These are phyloP conservation scores for Carassius gibelio DNA, from an alignment of 2,113 vertebrate species.

Conservation along the genomic window DNA sequence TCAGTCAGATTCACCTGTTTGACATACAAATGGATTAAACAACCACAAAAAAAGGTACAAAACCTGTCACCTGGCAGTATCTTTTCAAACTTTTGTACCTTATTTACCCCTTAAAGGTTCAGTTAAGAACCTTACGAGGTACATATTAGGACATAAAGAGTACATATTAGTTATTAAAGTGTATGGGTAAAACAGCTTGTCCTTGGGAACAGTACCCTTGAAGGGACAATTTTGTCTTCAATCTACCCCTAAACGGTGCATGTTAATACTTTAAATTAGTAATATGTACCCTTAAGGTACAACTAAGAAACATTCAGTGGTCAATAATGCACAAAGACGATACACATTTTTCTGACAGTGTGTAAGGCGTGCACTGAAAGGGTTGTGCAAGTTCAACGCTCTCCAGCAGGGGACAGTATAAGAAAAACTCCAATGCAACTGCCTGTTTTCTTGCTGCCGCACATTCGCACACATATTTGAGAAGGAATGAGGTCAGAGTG, in stretches of 20 bases:
- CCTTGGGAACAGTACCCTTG: too few relatives aligned
- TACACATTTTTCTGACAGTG: background rate
- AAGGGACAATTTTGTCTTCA: too few relatives aligned
- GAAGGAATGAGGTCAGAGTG: too few relatives aligned
- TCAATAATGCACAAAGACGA: too few relatives aligned
- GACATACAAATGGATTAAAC: too few relatives aligned
- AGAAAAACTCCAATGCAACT: background rate
- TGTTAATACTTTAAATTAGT: background rate
- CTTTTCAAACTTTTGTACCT: background rate
- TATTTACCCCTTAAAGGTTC: background rate
- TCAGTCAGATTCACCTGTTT: background rate
- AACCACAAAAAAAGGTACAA: too few relatives aligned
- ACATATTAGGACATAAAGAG: background rate
- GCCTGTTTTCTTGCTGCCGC: background rate
- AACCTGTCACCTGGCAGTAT: background rate
- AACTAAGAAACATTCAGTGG: too few relatives aligned
- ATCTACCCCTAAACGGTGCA: too few relatives aligned
- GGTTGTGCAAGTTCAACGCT: background rate
- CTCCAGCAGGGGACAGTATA: slow-evolving; percentile 23
- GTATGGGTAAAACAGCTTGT: too few relatives aligned
- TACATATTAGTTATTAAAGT: background rate
- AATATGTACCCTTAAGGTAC: background rate
- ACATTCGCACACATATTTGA: background rate
- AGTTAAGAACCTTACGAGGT: background rate
- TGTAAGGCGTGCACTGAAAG: background rate